These are phyloP conservation scores for Incurvaria masculella DNA, from an alignment of 2,888 invertebrate genomes.

Conservation along the genomic window DNA sequence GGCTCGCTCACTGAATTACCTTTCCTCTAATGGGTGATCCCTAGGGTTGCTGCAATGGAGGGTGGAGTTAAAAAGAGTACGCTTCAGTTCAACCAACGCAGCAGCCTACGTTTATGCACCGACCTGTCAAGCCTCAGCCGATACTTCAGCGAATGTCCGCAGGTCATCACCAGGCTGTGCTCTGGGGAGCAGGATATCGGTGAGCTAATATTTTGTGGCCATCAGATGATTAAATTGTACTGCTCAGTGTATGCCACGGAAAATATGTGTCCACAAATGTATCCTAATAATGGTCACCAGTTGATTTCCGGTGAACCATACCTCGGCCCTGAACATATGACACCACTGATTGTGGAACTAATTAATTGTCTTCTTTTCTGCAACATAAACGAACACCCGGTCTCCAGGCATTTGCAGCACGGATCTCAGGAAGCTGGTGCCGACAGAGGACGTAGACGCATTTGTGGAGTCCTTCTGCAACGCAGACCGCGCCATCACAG, in stretches of 20 bases:
- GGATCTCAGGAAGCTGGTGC: conserved; percentile 48
- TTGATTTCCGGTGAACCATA: too few relatives aligned
- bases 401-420: conserved; percentile 44
- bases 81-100: conserved; percentile 45
- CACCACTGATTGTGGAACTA: too few relatives aligned
- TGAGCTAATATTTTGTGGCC: too few relatives aligned
- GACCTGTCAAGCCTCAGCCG: conserved; percentile 33
- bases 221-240: too few relatives aligned
- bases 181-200: conserved; percentile 36
- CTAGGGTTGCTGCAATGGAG: conserved; percentile 24
- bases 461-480: conserved; percentile 39
- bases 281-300: too few relatives aligned
- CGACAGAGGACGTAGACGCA: conserved; percentile 32
- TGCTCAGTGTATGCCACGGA: too few relatives aligned
- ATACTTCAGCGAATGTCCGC: conserved; percentile 48
- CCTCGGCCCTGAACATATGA: too few relatives aligned
- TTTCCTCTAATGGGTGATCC: background rate
- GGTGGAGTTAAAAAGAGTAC: conserved; percentile 8
- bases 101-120: conserved; percentile 43
- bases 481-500: conserved; percentile 29
- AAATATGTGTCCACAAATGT: too few relatives aligned
- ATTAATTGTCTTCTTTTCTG: too few relatives aligned
- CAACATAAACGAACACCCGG: too few relatives aligned
- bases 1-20: background rate
- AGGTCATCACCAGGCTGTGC: conserved; percentile 40